Evolutionary conservation across 2,113 vertebrate genomes (phyloP).

Genomic region (Azemiops feae): DNA sequence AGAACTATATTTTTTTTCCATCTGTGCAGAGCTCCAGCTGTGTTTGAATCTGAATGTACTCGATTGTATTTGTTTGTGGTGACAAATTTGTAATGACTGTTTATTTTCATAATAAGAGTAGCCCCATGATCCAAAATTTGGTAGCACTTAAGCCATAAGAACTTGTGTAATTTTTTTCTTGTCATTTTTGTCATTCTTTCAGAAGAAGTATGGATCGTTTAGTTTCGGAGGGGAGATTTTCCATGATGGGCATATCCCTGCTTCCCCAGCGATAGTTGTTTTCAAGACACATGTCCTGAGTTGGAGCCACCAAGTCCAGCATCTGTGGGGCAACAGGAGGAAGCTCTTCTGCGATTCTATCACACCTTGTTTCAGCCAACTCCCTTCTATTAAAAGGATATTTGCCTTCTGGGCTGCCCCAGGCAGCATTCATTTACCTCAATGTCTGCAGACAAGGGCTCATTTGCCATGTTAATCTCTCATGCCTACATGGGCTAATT

Average conservation of each 20-base stretch:
- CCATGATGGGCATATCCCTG: not conserved
- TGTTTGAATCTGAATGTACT: not conserved
- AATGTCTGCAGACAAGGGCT: not conserved
- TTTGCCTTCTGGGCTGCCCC: not conserved
- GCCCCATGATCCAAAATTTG: not conserved
- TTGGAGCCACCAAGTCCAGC: conserved; percentile 8
- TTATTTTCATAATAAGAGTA: not conserved
- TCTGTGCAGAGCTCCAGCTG: not conserved
- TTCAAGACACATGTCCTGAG: not conserved
- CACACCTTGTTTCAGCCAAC: not conserved
- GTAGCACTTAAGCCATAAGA: not conserved
- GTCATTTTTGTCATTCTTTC: not conserved
- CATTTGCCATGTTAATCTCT: conserved; percentile 19
- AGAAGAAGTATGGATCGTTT: not conserved
- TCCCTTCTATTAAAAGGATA: conserved; percentile 23
- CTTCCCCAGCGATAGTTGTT: not conserved
- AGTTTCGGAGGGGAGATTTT: not conserved
- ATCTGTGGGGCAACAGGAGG: not conserved
- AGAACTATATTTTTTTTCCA: not conserved
- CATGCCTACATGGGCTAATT: not conserved
- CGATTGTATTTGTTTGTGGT: not conserved
- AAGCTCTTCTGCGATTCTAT: not conserved
- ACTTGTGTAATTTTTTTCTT: not conserved
- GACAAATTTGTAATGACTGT: not conserved
- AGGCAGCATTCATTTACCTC: not conserved